Percentiles rank a stretch among this genome's conserved stretches.
phyloP scores from a whole-genome alignment of 2,113 vertebrate genomes.

The Sprattus sprattus region DNA sequence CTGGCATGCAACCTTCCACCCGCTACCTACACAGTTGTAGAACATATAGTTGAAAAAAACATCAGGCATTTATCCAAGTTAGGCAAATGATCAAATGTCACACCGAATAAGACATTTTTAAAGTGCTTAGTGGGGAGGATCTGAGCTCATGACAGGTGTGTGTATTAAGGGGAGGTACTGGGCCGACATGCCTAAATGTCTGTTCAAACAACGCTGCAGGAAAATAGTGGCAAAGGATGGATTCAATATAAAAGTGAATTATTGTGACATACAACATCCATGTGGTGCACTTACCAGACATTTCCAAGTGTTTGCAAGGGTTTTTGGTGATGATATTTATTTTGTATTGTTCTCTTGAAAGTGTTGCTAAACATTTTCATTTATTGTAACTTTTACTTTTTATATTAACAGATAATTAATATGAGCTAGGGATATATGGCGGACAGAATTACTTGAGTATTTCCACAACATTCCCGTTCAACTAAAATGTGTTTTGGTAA shows the following conservation, averaged over 20 bases:
- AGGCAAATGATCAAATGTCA: not conserved
- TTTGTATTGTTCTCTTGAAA: not conserved
- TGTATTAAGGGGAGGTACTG: not conserved
- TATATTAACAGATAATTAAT: no score
- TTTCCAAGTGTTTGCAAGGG: no score
- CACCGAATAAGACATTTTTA: not conserved
- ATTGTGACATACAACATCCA: no score
- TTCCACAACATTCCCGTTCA: no score
- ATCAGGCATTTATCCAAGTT: not conserved
- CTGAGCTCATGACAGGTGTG: not conserved
- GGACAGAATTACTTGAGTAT: no score
- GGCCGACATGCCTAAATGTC: not conserved
- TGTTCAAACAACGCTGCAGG: not conserved
- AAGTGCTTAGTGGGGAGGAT: not conserved
- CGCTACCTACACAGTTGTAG: no score
- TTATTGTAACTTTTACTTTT: no score
- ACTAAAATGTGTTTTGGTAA: not conserved
- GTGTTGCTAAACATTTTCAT: not conserved
- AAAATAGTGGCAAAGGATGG: not conserved
- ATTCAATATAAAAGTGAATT: no score
- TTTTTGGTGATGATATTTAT: not conserved
- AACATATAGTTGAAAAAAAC: not conserved
- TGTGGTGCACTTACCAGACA: no score
- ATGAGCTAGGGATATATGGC: no score
- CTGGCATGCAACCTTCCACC: no score